Conservation (phyloP, 2,797 vertebrate genomes). For the Perodicticus potto region DNA sequence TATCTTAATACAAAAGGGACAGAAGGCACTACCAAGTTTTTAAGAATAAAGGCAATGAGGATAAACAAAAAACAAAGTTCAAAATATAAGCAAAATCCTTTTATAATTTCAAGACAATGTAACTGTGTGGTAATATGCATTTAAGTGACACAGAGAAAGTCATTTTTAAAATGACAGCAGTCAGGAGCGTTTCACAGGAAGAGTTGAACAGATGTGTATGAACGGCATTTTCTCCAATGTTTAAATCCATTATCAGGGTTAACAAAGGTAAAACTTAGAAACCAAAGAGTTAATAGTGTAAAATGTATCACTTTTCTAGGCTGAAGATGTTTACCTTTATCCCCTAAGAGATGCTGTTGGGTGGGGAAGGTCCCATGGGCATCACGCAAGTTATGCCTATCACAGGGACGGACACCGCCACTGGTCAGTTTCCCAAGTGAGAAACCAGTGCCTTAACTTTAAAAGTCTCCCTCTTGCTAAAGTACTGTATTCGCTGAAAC, state of each 20-base stretch:
- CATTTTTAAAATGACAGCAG: constrained; percentile 16
- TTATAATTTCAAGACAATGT: neutral
- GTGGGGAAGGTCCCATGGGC: neutral
- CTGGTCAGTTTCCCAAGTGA: neutral
- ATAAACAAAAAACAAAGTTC: constrained; percentile 3
- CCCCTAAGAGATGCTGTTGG: neutral
- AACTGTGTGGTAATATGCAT: neutral
- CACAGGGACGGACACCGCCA: neutral
- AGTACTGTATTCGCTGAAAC: neutral
- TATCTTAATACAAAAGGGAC: constrained; percentile 7
- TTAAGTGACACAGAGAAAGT: neutral
- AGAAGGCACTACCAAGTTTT: neutral
- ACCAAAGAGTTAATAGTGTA: neutral
- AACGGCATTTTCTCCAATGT: neutral
- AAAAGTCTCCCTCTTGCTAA: neutral
- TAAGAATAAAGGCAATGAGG: neutral
- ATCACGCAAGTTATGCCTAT: neutral
- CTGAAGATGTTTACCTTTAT: neutral
- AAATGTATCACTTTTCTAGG: neutral
- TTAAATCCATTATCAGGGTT: neutral
- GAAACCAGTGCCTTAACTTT: neutral
- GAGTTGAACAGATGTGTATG: neutral
- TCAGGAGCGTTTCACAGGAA: neutral
- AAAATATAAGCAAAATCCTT: constrained; percentile 35
- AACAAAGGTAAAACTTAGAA: neutral